These are phyloP conservation scores for Falco peregrinus DNA, from an alignment of 2,797 vertebrate genomes.

Conservation along the genomic window DNA sequence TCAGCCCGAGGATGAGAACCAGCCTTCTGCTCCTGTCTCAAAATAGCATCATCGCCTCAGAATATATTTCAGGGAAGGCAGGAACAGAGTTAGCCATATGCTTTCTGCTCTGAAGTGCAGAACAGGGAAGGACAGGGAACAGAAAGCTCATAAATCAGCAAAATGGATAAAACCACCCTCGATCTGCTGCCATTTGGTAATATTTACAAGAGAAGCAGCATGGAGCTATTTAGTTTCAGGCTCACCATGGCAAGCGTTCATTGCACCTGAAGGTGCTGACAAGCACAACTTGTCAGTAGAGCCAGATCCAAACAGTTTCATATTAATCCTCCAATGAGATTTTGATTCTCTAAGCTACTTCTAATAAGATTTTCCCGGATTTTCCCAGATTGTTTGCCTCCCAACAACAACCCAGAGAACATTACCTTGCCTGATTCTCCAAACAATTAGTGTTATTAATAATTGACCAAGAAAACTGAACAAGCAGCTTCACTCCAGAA, in stretches of 20 bases:
- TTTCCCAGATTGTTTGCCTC: background rate
- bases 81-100: background rate
- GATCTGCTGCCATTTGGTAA: background rate
- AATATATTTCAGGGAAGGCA: background rate
- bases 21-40: slow-evolving; percentile 18
- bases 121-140: background rate
- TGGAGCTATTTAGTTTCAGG: background rate
- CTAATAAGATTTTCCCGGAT: background rate
- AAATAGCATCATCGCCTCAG: slow-evolving; percentile 23
- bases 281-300: background rate
- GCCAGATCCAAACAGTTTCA: background rate
- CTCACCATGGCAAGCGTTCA: background rate
- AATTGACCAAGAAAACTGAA: background rate
- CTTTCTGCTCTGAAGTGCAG: background rate
- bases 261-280: background rate
- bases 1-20: background rate
- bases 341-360: background rate
- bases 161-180: background rate
- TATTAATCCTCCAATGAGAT: background rate
- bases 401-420: background rate
- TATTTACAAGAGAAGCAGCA: background rate
- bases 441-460: background rate
- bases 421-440: background rate
- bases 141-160: background rate
- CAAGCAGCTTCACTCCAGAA: background rate